These are phyloP conservation scores for Galagoides demidoff DNA, from an alignment of 2,797 vertebrate genomes.

Conservation along the genomic window DNA sequence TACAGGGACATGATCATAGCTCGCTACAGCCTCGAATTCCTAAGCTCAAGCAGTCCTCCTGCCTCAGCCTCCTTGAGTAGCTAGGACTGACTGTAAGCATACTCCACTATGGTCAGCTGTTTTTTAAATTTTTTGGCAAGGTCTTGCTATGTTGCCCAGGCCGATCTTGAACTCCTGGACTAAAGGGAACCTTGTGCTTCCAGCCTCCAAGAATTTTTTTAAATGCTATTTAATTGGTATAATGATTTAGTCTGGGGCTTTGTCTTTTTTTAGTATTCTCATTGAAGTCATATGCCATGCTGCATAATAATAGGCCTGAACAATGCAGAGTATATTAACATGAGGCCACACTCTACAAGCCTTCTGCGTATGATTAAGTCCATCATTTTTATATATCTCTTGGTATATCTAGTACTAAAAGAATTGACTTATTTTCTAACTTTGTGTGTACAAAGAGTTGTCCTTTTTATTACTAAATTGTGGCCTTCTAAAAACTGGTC, in stretches of 20 bases:
- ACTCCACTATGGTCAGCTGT: neutral
- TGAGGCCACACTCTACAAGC: neutral
- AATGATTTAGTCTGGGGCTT: neutral
- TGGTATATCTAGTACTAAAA: neutral
- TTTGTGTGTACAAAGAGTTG: neutral
- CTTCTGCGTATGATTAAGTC: constrained; percentile 39
- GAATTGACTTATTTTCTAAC: neutral
- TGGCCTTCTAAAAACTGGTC: constrained; percentile 20
- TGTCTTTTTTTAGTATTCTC: neutral
- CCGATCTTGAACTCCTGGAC: neutral
- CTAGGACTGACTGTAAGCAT: neutral
- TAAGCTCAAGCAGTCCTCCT: neutral
- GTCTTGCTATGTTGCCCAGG: neutral
- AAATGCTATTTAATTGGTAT: constrained; percentile 31
- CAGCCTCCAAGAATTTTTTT: neutral
- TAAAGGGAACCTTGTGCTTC: too few species aligned
- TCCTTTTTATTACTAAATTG: neutral
- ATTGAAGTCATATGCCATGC: constrained; percentile 21
- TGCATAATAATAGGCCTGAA: constrained; percentile 29
- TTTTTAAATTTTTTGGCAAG: neutral
- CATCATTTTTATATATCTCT: neutral
- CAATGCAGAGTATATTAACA: constrained; percentile 33
- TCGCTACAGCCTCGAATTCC: neutral
- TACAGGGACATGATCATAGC: neutral
- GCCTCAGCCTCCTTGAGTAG: neutral